Percentiles rank a stretch among this genome's conserved stretches.
Conservation (phyloP, 2,888 invertebrate species). For the Brachylomia viminalis region DNA sequence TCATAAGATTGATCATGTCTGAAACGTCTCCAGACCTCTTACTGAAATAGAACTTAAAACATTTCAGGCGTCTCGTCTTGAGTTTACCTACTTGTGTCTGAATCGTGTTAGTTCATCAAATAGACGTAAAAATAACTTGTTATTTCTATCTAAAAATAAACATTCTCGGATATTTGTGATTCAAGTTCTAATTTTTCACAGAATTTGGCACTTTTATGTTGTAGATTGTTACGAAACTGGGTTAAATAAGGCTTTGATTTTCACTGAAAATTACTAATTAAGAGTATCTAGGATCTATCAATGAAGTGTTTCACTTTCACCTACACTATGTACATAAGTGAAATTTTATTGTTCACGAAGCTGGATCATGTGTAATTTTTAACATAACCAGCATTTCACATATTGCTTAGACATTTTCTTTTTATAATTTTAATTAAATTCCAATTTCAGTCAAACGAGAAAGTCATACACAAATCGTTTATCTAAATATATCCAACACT, state of each 20-base stretch:
- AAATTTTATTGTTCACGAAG: too few relatives aligned
- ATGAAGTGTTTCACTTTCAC: neutral
- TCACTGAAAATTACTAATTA: neutral
- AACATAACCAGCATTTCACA: neutral
- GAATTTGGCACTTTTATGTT: neutral
- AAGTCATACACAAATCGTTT: slow-evolving; percentile 1
- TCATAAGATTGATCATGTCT: slow-evolving; percentile 41
- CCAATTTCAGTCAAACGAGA: neutral
- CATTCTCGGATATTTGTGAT: neutral
- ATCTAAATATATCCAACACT: slow-evolving; percentile 35
- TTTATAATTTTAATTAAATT: too few relatives aligned
- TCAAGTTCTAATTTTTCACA: slow-evolving; percentile 5
- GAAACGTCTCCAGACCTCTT: slow-evolving; percentile 11
- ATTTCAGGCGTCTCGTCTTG: slow-evolving; percentile 11
- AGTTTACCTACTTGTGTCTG: slow-evolving; percentile 28
- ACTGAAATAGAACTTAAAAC: slow-evolving; percentile 29
- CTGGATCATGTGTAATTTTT: neutral
- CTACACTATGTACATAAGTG: neutral
- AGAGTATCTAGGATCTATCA: neutral
- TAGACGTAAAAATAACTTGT: slow-evolving; percentile 4
- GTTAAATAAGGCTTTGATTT: neutral
- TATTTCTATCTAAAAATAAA: slow-evolving; percentile 22
- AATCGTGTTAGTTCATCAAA: slow-evolving; percentile 21
- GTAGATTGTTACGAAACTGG: neutral
- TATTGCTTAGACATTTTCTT: neutral